Conservation (phyloP, 1,140 invertebrate species). For the Drosophila prosaltans region DNA sequence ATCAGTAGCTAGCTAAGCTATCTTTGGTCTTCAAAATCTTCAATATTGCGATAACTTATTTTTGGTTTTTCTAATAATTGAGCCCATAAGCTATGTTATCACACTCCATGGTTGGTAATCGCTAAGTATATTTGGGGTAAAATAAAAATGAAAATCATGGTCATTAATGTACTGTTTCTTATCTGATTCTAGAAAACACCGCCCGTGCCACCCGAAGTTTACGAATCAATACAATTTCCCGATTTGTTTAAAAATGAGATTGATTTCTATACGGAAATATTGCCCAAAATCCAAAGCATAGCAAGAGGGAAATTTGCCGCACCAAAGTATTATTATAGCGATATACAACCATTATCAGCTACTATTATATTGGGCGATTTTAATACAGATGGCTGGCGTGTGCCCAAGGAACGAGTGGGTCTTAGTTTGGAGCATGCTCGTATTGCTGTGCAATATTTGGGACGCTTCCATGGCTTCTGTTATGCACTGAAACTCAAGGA, state of each 20-base stretch:
- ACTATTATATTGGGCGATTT: conserved; percentile 66
- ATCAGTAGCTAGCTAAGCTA: background rate
- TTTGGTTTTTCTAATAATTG: too few relatives aligned
- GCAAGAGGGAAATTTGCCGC: conserved; percentile 40
- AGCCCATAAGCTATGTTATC: background rate
- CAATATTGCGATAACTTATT: too few relatives aligned
- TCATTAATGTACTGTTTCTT: background rate
- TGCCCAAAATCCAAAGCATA: conserved; percentile 56
- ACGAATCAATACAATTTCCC: conserved; percentile 52
- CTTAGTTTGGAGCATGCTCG: conserved; percentile 56
- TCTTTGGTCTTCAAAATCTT: background rate
- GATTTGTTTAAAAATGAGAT: conserved; percentile 70
- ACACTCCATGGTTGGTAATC: background rate
- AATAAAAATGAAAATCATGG: background rate
- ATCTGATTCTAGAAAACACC: conserved; percentile 66
- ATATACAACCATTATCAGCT: conserved; percentile 43
- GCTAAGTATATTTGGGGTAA: background rate
- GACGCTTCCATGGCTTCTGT: conserved; percentile 68
- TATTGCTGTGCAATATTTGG: conserved; percentile 62
- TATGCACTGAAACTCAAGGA: conserved; percentile 67
- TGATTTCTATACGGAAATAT: conserved; percentile 59
- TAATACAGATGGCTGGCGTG: conserved; percentile 50
- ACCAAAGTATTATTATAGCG: conserved; percentile 70
- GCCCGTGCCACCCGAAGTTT: conserved; percentile 41
- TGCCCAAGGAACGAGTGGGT: conserved; percentile 57